Base-by-base conservation (phyloP, 1,140 invertebrate genomes). In the Seison nebaliae region DNA sequence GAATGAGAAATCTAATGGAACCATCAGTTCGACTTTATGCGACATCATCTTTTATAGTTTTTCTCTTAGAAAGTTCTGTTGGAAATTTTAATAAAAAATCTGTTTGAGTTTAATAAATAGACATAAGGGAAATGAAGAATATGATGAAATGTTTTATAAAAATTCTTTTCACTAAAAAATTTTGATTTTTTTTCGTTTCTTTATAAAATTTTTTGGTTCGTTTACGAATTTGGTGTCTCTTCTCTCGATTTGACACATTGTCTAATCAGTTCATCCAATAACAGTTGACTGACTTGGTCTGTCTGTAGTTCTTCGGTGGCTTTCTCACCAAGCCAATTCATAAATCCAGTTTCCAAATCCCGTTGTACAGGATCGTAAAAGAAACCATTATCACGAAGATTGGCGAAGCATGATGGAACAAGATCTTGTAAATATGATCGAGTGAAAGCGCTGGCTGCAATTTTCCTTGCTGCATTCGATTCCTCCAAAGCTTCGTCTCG, bases 291-390 rank as follows among this genome's bases (percentile, higher is more conserved):
- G 44, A 72, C 70, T 31, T 76, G 67, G 52, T 74, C 68, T 30
- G 69, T 70, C 28, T 74, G 68, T 42, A 80, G 65, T 55, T 80
- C 73, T 36, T 66, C 60, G 23, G 70, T 69, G 11, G 81, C 74
- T 53, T 76, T 72, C 11, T 70, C 67, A 55, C 76, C 70, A 42
- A 83, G 57, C 76, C 76, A 81, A n/a, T 75, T 74, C 64, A 79
- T 70, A 53, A 79, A 73, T 29, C 68, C 68, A 46, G 75, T 72
- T 49, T 77, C 73, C 30, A 62, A 49, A 45, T 61, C 60, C 59
- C 66, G 55, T 51, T 70, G 68, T 37, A 73, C 66, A 30, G 70
- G 67, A 48, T 74, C 71, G 47, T 67, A 55, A 43, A 76, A 65
- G 52, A 71, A 72, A 1, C 74, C 73, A 48, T 72, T 69, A 46